Evolutionary conservation across 2,113 vertebrate species (phyloP).

Genomic region (Apteryx mantelli): DNA sequence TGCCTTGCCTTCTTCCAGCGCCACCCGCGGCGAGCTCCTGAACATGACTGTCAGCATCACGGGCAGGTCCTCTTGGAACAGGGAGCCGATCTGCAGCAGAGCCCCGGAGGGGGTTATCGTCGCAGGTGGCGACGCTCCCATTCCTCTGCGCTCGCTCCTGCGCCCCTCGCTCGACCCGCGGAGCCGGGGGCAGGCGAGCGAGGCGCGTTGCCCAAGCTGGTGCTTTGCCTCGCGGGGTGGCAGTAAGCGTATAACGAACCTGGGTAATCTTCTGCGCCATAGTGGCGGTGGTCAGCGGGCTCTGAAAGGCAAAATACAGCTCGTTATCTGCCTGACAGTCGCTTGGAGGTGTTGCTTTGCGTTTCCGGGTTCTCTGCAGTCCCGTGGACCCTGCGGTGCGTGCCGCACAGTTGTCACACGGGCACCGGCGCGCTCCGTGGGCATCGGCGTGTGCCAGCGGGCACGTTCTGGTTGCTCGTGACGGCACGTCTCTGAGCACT

Average conservation of each 20-base stretch:
- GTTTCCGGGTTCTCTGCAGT: fast-evolving
- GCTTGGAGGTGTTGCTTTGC: not conserved
- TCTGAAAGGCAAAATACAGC: slow-evolving; percentile 18
- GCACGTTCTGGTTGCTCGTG: no score
- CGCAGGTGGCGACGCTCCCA: no score
- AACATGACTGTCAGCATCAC: not conserved
- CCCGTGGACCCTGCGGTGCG: fast-evolving
- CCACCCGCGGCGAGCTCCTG: not conserved
- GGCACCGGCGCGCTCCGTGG: not conserved
- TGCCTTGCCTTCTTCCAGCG: slow-evolving; percentile 45
- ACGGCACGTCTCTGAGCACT: no score
- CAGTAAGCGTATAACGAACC: not conserved
- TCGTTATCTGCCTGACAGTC: fast-evolving
- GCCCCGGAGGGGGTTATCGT: not conserved
- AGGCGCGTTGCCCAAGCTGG: not conserved
- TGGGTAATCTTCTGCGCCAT: slow-evolving; percentile 9
- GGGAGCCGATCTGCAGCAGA: slow-evolving; percentile 23
- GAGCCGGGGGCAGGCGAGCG: no score
- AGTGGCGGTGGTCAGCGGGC: not conserved
- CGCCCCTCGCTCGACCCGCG: no score
- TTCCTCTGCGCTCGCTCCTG: no score
- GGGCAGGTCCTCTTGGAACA: slow-evolving; percentile 32
- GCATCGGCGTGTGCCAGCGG: no score
- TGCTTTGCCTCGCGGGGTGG: not conserved
- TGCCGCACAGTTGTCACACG: no score